phyloP scores from a whole-genome alignment of 2,113 vertebrate species.

The Campylomormyrus numenius region DNA sequence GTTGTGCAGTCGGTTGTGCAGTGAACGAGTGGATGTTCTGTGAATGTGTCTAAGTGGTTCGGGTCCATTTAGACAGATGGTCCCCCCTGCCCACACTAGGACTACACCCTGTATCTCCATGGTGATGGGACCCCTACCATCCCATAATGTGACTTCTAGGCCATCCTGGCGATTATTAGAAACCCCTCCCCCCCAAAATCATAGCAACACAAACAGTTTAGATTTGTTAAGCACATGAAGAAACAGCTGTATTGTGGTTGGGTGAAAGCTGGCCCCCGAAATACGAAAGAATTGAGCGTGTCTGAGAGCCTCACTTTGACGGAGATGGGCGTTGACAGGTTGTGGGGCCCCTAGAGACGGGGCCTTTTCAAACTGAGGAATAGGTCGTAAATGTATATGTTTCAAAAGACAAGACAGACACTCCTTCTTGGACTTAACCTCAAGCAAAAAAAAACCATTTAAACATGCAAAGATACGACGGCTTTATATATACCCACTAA shows the following conservation, averaged over 20 bases:
- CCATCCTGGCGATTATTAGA: neutral
- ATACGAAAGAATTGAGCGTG: neutral
- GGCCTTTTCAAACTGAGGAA: neutral
- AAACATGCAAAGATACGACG: neutral
- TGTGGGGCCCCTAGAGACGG: neutral
- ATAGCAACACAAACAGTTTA: neutral
- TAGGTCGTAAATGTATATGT: neutral
- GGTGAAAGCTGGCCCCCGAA: neutral
- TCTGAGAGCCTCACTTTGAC: neutral
- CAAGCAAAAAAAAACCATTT: neutral
- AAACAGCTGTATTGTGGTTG: neutral
- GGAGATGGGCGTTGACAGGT: neutral
- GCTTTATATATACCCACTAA: neutral
- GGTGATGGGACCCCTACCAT: neutral
- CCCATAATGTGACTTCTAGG: neutral
- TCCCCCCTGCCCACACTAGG: neutral
- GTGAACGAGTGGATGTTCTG: neutral
- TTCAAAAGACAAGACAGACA: neutral
- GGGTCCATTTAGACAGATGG: neutral
- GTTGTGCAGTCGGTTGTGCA: neutral
- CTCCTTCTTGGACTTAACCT: neutral
- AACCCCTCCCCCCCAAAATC: neutral
- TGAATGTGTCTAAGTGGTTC: neutral
- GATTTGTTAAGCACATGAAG: neutral
- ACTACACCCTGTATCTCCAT: neutral